Evolutionary conservation across 2,888 invertebrate species (phyloP), one percentile per base, ranked within the genome.

Genomic region (Sussaba pulchella): DNA sequence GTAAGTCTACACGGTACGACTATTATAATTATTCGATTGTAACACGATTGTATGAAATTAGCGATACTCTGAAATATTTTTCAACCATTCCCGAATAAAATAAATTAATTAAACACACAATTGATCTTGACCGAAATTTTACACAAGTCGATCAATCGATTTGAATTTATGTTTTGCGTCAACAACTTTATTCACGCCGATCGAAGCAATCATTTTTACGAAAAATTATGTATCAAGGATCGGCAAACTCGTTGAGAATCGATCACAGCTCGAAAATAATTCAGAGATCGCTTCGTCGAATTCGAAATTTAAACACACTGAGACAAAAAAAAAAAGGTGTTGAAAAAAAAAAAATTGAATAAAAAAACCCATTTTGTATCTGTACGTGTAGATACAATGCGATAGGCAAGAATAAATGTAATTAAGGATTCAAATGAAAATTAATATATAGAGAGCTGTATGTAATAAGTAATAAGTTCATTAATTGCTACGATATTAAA

Each of bases 371-470:
- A 87, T 90, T 91, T 91, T 91, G 90, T 90, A 91, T 91, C 89
- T 89, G 89, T 89, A 90, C 83, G 86, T 91, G 88, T 91, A 91
- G 91, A 90, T 91, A 90, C 90, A 89, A 88, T 87, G 86, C 86
- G 86, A 87, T 89, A 89, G 87, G 85, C 87, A 86, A 84, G 81
- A 87, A 81, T 84, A 61, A 76, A 71, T 89, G 84, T 89, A 88
- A 89, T 88, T 90, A 90, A 91, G 88, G 83, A 89, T 90, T 89
- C 85, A 90, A 91, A 89, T 89, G 86, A 90, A 91, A n/a, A 90
- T 89, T 90, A 91, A 92, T 91, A 91, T 91, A 91, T 91, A 89
- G 88, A 90, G 87, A 91, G 89, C 89, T 91, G 89, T 91, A 91
- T 91, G 91, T 91, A 91, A 89, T 91, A 89, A 89, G 89, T 81